Evolutionary conservation across 2,797 vertebrate genomes (phyloP).

Genomic region (Varecia variegata): DNA sequence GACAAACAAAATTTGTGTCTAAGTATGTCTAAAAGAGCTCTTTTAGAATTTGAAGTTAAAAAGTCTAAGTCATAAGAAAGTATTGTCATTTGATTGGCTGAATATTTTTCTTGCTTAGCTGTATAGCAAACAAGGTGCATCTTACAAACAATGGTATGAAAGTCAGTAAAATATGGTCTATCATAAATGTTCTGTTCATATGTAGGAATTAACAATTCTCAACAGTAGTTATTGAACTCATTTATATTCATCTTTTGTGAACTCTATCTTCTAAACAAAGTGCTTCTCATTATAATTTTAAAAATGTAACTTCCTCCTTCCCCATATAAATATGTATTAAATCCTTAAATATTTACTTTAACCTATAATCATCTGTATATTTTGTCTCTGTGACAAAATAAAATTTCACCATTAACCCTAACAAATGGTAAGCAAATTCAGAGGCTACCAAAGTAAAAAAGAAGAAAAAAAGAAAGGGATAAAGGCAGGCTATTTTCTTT

Average conservation of each 20-base stretch:
- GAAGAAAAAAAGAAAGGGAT: not conserved
- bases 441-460: not conserved
- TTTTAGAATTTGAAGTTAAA: not conserved
- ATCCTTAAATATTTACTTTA: not conserved
- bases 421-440: not conserved
- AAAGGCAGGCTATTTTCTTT: not conserved
- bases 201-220: not conserved
- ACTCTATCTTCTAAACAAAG: not conserved
- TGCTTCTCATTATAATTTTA: not conserved
- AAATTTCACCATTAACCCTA: not conserved
- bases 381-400: not conserved
- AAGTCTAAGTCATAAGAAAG: not conserved
- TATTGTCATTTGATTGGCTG: not conserved
- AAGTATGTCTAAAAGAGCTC: not conserved
- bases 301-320: not conserved
- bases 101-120: not conserved
- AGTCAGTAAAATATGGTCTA: not conserved
- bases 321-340: not conserved
- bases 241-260: not conserved
- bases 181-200: not conserved
- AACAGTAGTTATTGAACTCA: not conserved
- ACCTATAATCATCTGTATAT: not conserved
- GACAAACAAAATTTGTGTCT: not conserved
- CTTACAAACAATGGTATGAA: not conserved
- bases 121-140: not conserved